Evolutionary conservation across 1,140 invertebrate species (phyloP), one percentile per base, ranked within the genome.

Genomic region (Drosophila ohnishii): DNA sequence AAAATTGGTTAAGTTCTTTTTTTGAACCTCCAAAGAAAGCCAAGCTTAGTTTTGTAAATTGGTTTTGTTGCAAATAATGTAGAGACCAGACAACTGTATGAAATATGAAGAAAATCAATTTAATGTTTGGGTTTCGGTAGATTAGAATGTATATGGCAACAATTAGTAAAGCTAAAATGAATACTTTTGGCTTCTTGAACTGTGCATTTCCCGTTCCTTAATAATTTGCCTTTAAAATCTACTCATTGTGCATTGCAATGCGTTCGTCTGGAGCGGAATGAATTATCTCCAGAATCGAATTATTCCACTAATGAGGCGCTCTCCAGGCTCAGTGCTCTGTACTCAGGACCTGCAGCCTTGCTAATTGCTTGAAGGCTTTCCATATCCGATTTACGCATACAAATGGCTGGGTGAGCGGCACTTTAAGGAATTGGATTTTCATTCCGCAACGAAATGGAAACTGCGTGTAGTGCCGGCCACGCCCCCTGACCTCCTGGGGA

Each of bases 381-480:
- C 70, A 47, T 79, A 53, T 82, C 55, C 57, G 72, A 57, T 64
- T 84, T 50, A 59, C 56, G 61, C 61, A 64, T 64, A 42, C 61
- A 64, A 64, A 64, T 61, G 57, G 57, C 37, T 64, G 61, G 19
- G 56, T 61, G 19, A 22, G 37, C 28, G 82, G 65, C 66, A 74
- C 74, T 84, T 67, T 65, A 80, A 75, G 53, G 75, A 84, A 84
- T 80, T 73, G 66, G 73, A 74, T 70, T 73, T 77, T 73, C 67
- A 80, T 77, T 72, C 37, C 30, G 55, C 47, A 34, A 19, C 53
- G 51, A 35, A 42, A 10, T 30, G n/a, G 8, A 51, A 42, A 19
- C 39, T 16, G 57, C 58, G 37, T 61, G 59, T 62, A 80, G 71
- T 78, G 69, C 70, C 66, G 53, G 58, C 67, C 67, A 55, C 59